Evolutionary conservation across 2,888 invertebrate genomes (phyloP).

Genomic region (Empis livida): DNA sequence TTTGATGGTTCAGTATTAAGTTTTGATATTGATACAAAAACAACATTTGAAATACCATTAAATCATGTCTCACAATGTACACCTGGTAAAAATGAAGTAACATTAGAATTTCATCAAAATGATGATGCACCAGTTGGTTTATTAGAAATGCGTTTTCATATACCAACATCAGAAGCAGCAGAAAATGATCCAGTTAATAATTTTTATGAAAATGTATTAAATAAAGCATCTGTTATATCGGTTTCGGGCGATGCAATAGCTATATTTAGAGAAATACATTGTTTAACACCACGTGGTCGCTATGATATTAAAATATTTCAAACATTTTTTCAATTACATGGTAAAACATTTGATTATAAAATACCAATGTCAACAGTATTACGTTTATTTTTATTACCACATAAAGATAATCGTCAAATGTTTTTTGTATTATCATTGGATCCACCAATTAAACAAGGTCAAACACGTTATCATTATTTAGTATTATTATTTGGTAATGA

Average conservation of each 20-base stretch:
- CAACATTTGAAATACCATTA: slow-evolving; percentile 92
- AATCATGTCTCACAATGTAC: slow-evolving; percentile 92
- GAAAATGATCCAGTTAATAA: slow-evolving; percentile 90
- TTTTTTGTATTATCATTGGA: slow-evolving; percentile 96
- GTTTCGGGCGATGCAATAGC: slow-evolving; percentile 97
- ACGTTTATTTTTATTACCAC: slow-evolving; percentile 86
- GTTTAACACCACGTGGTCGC: slow-evolving; percentile 87
- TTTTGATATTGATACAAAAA: slow-evolving; percentile 69
- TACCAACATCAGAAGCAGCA: slow-evolving; percentile 79
- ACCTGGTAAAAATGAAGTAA: slow-evolving; percentile 95
- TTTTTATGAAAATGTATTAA: slow-evolving; percentile 95
- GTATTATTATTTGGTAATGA: slow-evolving; percentile 91
- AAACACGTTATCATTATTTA: slow-evolving; percentile 94
- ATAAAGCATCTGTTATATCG: slow-evolving; percentile 94
- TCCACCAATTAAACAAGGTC: slow-evolving; percentile 98
- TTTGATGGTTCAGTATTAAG: slow-evolving; percentile 79
- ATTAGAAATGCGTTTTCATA: slow-evolving; percentile 96
- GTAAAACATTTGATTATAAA: slow-evolving; percentile 99
- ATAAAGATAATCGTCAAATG: slow-evolving; percentile 95
- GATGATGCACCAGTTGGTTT: slow-evolving; percentile 95
- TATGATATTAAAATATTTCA: slow-evolving; percentile 89
- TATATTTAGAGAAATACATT: slow-evolving; percentile 91
- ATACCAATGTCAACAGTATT: slow-evolving; percentile 95
- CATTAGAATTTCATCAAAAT: slow-evolving; percentile 96
- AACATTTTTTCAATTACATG: slow-evolving; percentile 82